Base-by-base conservation (phyloP, 2,888 invertebrate species). In the Melieria picta region DNA sequence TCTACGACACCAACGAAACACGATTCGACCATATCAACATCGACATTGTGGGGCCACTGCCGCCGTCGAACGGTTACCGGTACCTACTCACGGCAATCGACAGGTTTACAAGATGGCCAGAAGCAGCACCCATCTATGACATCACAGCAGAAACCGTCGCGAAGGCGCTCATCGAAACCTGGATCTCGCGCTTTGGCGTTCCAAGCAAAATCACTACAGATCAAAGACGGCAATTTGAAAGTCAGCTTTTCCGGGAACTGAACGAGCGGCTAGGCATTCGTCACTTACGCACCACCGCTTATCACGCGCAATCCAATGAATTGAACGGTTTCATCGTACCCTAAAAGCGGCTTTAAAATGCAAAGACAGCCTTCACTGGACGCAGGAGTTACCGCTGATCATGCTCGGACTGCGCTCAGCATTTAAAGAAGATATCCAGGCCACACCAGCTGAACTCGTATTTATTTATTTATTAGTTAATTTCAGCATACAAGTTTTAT, bases 221-320 rank as follows among this genome's bases (percentile, higher is more conserved):
- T 76, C 81, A 82, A 75, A 84, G 86, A 46, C 68, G 79, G 48
- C 84, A 85, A 72, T 85, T 86, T 63, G 81, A 82, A 65, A 79
- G 81, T 0, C 30, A 64, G 5, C 69, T 85, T 5, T 84, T 84
- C 50, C 50, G 30, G 30, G 16, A 16, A 16, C 16, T 16, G 16
- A 16, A 16, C 16, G 16, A 16, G 16, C 16, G 16, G 16, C 16
- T 16, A 16, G 16, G 16, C 16, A 16, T 16, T 16, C 16, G 16
- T 16, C 16, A 16, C 16, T 1, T 16, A 16, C 16, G 16, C 16
- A 16, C 16, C 16, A 16, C 16, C 16, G 16, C 16, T 16, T 16
- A 16, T 16, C 16, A 16, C 16, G 16, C 16, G 16, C 16, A 16
- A 16, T 16, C 16, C 1, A 16, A 16, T 16, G 16, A 1, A 16